A percentile compares a stretch with the other conserved stretches of the same genome.
Evolutionary conservation across 2,113 vertebrate genomes (phyloP).

Genomic region (Alethe castanea): DNA sequence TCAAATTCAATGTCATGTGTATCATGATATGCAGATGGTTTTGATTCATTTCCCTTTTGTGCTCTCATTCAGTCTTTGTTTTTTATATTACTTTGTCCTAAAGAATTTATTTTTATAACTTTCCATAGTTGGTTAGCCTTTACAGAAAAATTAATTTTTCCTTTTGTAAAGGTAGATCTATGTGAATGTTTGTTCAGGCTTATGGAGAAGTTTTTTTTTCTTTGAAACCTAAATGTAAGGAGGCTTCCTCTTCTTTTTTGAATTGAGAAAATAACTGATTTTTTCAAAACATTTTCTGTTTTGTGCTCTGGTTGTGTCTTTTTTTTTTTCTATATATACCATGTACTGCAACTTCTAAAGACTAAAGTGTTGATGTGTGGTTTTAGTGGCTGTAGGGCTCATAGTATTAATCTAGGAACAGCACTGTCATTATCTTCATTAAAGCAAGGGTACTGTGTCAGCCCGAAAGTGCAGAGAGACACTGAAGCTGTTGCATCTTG

Average conservation of each 20-base stretch:
- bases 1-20: neutral
- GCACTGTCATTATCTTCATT: neutral
- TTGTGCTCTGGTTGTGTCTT: neutral
- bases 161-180: neutral
- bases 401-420: neutral
- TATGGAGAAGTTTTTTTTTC: neutral
- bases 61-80: neutral
- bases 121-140: neutral
- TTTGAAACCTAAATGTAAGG: neutral
- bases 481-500: neutral
- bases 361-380: neutral
- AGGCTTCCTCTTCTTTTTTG: neutral
- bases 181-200: neutral
- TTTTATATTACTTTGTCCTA: neutral
- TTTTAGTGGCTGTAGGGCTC: neutral
- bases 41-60: neutral
- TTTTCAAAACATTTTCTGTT: neutral
- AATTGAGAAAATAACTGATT: neutral
- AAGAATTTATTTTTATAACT: neutral
- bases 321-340: neutral
- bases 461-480: neutral
- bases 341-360: neutral
- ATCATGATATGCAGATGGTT: neutral
- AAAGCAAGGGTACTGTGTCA: neutral
- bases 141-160: neutral